Conservation (phyloP, 2,888 invertebrate species). For the Nemurella pictetii region DNA sequence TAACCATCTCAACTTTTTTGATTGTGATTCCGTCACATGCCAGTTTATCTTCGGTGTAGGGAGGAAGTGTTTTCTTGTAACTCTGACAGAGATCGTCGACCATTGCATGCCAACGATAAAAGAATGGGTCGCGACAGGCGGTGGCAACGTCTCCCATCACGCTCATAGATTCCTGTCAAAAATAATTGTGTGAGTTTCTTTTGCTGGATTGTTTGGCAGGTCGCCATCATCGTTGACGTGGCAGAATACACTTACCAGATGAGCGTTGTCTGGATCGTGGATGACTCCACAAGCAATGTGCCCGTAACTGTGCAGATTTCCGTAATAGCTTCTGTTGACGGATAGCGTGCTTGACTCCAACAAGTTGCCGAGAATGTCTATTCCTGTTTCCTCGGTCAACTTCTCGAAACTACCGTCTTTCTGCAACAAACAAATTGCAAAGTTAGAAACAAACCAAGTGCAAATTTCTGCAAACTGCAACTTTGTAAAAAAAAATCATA, state of each 20-base stretch:
- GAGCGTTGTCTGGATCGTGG: constrained; percentile 79
- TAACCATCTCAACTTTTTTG: constrained; percentile 58
- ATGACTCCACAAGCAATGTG: constrained; percentile 75
- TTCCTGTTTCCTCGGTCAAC: constrained; percentile 57
- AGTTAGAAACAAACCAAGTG: no score
- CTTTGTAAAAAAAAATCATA: no score
- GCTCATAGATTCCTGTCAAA: constrained; percentile 70
- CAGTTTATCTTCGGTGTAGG: constrained; percentile 65
- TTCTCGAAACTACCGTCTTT: neutral
- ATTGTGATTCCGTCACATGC: constrained; percentile 67
- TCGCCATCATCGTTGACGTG: no score
- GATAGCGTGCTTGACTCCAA: constrained; percentile 74
- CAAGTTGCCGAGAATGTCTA: constrained; percentile 78
- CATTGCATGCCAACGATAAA: constrained; percentile 84
- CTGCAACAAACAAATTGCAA: no score
- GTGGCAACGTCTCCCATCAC: constrained; percentile 84
- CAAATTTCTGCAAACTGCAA: no score
- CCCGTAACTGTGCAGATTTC: constrained; percentile 81
- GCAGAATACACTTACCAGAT: constrained; percentile 58
- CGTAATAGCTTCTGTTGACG: constrained; percentile 70
- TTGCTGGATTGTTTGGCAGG: no score
- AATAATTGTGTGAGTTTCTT: neutral
- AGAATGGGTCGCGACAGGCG: constrained; percentile 84
- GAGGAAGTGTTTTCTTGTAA: constrained; percentile 71
- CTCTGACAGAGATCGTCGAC: constrained; percentile 77